A percentile compares a stretch with the other conserved stretches of the same genome.
Conservation (phyloP, 2,888 invertebrate genomes). For the Pristionchus fissidentatus region DNA sequence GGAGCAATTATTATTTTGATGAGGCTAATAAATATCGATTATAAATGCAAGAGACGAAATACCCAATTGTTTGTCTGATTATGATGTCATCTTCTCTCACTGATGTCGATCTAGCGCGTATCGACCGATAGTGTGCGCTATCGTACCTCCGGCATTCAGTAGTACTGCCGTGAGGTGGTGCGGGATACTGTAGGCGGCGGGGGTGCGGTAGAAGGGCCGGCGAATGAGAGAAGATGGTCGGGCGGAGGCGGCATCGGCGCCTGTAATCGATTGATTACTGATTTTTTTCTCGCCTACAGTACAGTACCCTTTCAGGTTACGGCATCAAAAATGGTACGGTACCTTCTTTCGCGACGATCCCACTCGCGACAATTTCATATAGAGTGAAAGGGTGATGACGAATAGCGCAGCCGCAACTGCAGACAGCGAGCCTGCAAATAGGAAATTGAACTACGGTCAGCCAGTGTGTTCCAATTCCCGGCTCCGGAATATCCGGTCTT, state of each 20-base stretch:
- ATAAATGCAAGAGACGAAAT: background rate
- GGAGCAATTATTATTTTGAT: slow-evolving; percentile 19
- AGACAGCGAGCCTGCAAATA: slow-evolving; percentile 19
- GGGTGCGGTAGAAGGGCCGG: slow-evolving; percentile 22
- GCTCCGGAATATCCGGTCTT: too few relatives aligned
- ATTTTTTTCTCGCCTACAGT: too few relatives aligned
- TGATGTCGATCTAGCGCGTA: too few relatives aligned
- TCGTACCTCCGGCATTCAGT: too few relatives aligned
- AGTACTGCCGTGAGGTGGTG: slow-evolving; percentile 36
- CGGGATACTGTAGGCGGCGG: slow-evolving; percentile 31
- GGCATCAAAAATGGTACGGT: too few relatives aligned
- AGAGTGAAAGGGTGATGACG: slow-evolving; percentile 50
- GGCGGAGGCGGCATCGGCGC: slow-evolving; percentile 39
- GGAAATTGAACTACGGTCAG: too few relatives aligned
- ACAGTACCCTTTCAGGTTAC: too few relatives aligned
- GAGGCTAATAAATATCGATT: background rate
- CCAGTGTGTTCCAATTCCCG: too few relatives aligned
- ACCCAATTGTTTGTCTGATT: slow-evolving; percentile 37
- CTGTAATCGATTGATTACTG: too few relatives aligned
- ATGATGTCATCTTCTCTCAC: background rate
- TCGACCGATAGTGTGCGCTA: too few relatives aligned
- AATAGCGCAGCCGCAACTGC: slow-evolving; percentile 51
- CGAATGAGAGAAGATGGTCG: slow-evolving; percentile 45
- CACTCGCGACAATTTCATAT: slow-evolving; percentile 49
- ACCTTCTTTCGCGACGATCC: background rate